A percentile compares a stretch with the other conserved stretches of the same genome.
phyloP scores from a whole-genome alignment of 2,113 vertebrate genomes.

The Gadus chalcogrammus region DNA sequence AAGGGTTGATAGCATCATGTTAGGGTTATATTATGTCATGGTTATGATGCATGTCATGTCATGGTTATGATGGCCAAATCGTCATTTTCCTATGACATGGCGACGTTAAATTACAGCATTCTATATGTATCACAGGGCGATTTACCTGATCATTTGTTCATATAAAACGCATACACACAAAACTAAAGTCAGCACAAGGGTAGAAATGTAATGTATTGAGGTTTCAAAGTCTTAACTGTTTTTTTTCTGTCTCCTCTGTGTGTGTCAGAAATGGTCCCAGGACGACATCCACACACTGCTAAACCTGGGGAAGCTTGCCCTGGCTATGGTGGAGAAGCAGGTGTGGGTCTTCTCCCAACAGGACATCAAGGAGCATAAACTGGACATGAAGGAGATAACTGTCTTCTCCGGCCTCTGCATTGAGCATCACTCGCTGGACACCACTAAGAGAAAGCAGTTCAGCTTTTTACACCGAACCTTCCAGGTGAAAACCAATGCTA shows the following conservation, averaged over 20 bases:
- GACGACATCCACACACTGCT: constrained; percentile 31
- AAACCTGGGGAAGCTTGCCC: constrained; percentile 59
- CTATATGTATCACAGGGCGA: too few relatives aligned
- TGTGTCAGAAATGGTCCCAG: constrained; percentile 46
- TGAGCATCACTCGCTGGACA: constrained; percentile 34
- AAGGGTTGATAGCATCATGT: too few relatives aligned
- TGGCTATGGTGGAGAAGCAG: constrained; percentile 47
- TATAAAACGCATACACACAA: too few relatives aligned
- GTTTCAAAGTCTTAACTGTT: too few relatives aligned
- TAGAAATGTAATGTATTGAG: too few relatives aligned
- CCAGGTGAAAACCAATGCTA: constrained; percentile 50
- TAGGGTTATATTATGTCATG: too few relatives aligned
- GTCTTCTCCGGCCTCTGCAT: constrained; percentile 57
- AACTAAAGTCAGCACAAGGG: too few relatives aligned
- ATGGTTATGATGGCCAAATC: too few relatives aligned
- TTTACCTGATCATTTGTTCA: too few relatives aligned
- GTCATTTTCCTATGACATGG: too few relatives aligned
- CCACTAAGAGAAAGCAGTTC: constrained; percentile 33
- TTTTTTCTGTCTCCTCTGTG: constrained; percentile 18
- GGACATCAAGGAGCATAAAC: constrained; percentile 31
- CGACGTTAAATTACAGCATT: too few relatives aligned
- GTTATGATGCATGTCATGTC: too few relatives aligned
- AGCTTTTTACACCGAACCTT: constrained; percentile 60
- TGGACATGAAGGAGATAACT: constrained; percentile 46
- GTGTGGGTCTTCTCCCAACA: constrained; percentile 49